These are phyloP conservation scores for Acromyrmex charruanus DNA, from an alignment of 1,140 invertebrate species.

Conservation along the genomic window DNA sequence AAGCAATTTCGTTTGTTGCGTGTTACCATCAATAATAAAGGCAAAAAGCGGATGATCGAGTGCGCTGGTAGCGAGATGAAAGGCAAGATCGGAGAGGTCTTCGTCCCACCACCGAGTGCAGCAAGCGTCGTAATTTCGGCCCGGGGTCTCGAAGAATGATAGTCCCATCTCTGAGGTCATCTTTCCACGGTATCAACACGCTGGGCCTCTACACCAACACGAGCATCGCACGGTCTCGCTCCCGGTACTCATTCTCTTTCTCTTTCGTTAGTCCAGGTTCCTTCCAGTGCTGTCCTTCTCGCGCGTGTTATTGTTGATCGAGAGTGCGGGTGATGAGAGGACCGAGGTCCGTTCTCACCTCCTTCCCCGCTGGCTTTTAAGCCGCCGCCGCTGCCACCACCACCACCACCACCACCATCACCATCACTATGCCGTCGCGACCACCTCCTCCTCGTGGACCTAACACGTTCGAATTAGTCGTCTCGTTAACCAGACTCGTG, in stretches of 20 bases:
- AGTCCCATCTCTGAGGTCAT: slow-evolving; percentile 84
- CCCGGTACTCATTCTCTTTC: slow-evolving; percentile 68
- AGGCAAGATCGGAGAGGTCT: slow-evolving; percentile 38
- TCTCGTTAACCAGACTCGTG: slow-evolving; percentile 81
- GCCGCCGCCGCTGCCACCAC: slow-evolving; percentile 65
- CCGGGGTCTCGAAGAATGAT: slow-evolving; percentile 73
- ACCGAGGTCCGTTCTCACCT: slow-evolving; percentile 66
- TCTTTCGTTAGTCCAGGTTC: background rate
- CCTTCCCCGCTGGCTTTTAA: slow-evolving; percentile 53
- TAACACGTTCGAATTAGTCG: slow-evolving; percentile 84
- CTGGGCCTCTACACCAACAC: slow-evolving; percentile 58
- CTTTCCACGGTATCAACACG: slow-evolving; percentile 77
- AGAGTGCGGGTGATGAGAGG: slow-evolving; percentile 76
- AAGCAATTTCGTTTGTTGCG: slow-evolving; percentile 10
- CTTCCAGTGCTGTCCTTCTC: slow-evolving; percentile 32
- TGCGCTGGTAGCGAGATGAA: background rate
- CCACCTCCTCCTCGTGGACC: slow-evolving; percentile 72
- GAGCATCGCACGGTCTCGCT: slow-evolving; percentile 67
- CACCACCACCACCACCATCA: slow-evolving; percentile 62
- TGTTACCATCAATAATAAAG: slow-evolving; percentile 14
- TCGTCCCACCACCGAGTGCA: slow-evolving; percentile 31
- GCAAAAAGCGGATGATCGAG: slow-evolving; percentile 10
- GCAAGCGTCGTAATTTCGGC: slow-evolving; percentile 69
- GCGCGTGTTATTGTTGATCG: slow-evolving; percentile 59
- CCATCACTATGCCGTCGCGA: slow-evolving; percentile 22